These are phyloP conservation scores for Carollia perspicillata DNA, from an alignment of 2,113 vertebrate species.

Conservation along the genomic window DNA sequence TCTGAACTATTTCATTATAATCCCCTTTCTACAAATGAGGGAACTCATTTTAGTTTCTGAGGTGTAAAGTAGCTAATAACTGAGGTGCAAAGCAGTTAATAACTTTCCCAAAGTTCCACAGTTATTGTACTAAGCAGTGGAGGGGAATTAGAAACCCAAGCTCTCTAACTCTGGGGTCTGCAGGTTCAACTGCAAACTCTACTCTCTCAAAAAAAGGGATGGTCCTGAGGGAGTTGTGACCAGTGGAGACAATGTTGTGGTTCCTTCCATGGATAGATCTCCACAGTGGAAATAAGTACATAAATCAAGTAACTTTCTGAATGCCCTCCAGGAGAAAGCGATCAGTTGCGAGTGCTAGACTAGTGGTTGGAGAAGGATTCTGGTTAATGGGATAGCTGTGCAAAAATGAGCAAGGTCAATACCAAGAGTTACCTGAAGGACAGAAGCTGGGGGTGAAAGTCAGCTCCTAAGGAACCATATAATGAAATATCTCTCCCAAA, in stretches of 20 bases:
- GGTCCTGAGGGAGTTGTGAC: not conserved
- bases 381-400: not conserved
- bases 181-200: not conserved
- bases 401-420: not conserved
- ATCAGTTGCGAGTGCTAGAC: not conserved
- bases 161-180: not conserved
- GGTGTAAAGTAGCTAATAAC: not conserved
- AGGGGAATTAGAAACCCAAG: not conserved
- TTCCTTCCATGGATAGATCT: not conserved
- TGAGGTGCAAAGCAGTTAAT: not conserved
- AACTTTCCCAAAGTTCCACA: not conserved
- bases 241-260: not conserved
- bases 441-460: not conserved
- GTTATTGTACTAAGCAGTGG: not conserved
- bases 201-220: not conserved
- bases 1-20: not conserved
- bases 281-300: not conserved
- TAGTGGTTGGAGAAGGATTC: not conserved
- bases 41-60: not conserved
- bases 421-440: not conserved
- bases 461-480: not conserved
- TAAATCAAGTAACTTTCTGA: not conserved
- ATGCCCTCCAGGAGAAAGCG: not conserved
- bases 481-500: not conserved
- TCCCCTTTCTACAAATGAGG: not conserved